Evolutionary conservation across 2,113 vertebrate genomes (phyloP), one percentile per base, ranked within the genome.

Genomic region (Pongo abelii): DNA sequence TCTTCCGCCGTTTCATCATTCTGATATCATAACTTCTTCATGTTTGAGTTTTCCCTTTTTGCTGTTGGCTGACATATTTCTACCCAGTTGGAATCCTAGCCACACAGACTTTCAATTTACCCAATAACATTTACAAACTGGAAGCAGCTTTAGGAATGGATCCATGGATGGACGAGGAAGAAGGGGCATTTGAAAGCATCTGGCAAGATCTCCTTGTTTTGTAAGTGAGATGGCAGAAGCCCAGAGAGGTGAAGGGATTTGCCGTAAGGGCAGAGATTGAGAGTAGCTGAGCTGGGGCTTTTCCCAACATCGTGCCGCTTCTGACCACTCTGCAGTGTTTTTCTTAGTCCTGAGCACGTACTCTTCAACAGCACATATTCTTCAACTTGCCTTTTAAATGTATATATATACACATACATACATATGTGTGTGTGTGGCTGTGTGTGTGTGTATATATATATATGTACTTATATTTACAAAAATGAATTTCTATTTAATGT

Each of bases 41-140:
- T 25, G 8, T 75, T 79, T 95, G n/a, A 59, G 3, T 85, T 96
- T 84, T 74, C 30, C 35, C 20, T 55, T 80, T 91, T 72, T 89
- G n/a, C 48, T 46, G 14, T 94, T 94, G 89, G 48, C 55, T 93
- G 88, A 59, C 25, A 5, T 78, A 55, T 64, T 93, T 94, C 50
- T 91, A 64, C 59, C 64, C 14, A 43, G 12, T 64, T 84, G 84
- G 43, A 89, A 92, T 90, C 50, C 23, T 92, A 79, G 79, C 11
- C 89, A 86, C 40, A 64, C 6, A 70, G 79, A 87, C 57, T 92
- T 94, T 79, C 69, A 43, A 22, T 46, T 80, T 89, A 77, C 20
- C 11, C 52, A 90, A 17, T 84, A 77, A 75, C 61, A 75, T 85
- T 92, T 91, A 69, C 55, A 93, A 69, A 90, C n/a, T 72, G 18